Evolutionary conservation across 2,888 invertebrate genomes (phyloP).

Genomic region (Leptarthrus brevirostris): DNA sequence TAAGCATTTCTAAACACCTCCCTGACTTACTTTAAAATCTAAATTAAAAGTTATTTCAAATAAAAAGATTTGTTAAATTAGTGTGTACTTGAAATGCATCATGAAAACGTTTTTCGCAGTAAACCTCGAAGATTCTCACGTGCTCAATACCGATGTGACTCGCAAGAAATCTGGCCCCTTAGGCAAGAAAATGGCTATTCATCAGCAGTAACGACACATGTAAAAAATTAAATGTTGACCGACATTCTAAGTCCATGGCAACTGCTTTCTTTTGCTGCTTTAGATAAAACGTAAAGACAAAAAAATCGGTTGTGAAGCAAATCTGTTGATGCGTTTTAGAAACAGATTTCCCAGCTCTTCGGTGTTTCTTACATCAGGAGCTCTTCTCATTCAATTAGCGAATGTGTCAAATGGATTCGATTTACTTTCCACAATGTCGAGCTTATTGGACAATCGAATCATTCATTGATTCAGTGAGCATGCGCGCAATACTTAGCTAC

Average conservation of each 20-base stretch:
- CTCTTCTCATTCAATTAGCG: slow-evolving; percentile 45
- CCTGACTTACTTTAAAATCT: too few species aligned
- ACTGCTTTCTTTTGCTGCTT: slow-evolving; percentile 27
- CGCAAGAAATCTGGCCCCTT: slow-evolving; percentile 7
- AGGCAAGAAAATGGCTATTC: slow-evolving; percentile 7
- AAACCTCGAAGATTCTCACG: slow-evolving; percentile 10
- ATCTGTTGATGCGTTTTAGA: slow-evolving; percentile 25
- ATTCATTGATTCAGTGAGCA: slow-evolving; percentile 45
- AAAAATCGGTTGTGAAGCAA: slow-evolving; percentile 18
- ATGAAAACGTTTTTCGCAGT: not conserved
- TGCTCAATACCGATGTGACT: slow-evolving; percentile 2
- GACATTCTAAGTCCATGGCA: slow-evolving; percentile 10
- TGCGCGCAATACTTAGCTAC: slow-evolving; percentile 41
- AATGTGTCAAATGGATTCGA: slow-evolving; percentile 48
- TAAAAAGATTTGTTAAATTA: too few species aligned
- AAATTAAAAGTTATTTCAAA: too few species aligned
- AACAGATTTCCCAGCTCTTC: slow-evolving; percentile 20
- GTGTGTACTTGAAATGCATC: not conserved
- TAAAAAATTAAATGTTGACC: slow-evolving; percentile 44
- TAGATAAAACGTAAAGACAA: slow-evolving; percentile 10
- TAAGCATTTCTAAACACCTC: too few species aligned
- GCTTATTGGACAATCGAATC: slow-evolving; percentile 41
- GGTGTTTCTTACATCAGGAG: slow-evolving; percentile 7
- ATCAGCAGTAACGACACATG: not conserved
- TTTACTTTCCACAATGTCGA: slow-evolving; percentile 44